Conservation (phyloP, 2,888 invertebrate genomes). For the Synergus laeviventris region DNA sequence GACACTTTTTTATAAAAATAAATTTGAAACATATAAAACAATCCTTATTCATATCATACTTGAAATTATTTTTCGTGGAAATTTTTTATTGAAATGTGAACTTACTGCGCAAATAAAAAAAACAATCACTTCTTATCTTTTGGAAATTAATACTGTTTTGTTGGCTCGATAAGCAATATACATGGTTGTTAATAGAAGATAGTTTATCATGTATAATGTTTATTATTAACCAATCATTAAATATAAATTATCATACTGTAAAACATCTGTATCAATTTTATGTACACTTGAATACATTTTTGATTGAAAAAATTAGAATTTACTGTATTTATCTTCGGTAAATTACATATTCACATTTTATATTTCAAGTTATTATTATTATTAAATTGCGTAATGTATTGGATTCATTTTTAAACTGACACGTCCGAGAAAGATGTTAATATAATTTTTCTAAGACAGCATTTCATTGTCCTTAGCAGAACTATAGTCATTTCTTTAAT, state of each 20-base stretch:
- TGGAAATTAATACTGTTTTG: background rate
- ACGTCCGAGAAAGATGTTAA: background rate
- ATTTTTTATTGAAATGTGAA: background rate
- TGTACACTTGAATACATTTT: too few species aligned
- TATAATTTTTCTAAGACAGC: background rate
- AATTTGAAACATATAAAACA: background rate
- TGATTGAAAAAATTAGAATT: too few species aligned
- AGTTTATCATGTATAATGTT: background rate
- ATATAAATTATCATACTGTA: too few species aligned
- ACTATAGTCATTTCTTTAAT: background rate
- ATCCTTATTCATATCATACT: background rate
- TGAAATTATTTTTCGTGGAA: background rate
- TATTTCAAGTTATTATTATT: too few species aligned
- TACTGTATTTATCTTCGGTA: too few species aligned
- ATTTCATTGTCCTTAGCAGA: background rate
- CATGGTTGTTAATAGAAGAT: too few species aligned
- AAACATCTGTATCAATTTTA: too few species aligned
- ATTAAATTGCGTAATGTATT: too few species aligned
- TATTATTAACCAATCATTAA: too few species aligned
- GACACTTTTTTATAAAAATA: background rate
- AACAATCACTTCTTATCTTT: background rate
- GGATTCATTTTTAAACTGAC: too few species aligned
- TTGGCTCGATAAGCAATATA: background rate
- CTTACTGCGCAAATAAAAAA: background rate
- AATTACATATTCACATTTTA: too few species aligned